These are phyloP conservation scores for Anguilla obscura DNA, from an alignment of 2,797 vertebrate genomes.

Conservation along the genomic window DNA sequence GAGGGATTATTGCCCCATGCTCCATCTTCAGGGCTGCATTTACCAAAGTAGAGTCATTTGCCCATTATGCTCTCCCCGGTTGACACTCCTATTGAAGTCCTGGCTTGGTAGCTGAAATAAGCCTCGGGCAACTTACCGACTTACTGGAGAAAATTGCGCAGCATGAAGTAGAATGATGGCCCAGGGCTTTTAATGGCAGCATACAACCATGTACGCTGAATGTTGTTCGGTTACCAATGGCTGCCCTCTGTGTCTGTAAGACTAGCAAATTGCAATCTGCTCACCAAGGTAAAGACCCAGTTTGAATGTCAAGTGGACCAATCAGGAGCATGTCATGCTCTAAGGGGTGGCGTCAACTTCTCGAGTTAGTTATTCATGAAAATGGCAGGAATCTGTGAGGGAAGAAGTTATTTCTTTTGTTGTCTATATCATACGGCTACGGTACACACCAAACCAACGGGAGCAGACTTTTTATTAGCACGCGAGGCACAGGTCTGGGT, in stretches of 20 bases:
- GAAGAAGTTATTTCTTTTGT: neutral
- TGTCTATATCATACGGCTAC: neutral
- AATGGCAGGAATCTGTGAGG: neutral
- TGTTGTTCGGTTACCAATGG: no score
- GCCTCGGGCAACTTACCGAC: neutral
- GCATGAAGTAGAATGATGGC: neutral
- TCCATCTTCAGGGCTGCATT: neutral
- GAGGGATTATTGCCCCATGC: neutral
- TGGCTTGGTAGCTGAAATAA: neutral
- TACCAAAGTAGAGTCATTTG: neutral
- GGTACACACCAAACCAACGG: neutral
- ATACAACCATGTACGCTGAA: no score
- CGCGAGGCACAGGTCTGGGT: neutral
- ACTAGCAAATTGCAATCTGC: neutral
- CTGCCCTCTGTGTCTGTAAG: no score
- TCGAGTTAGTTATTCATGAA: neutral
- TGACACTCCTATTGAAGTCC: neutral
- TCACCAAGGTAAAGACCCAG: neutral
- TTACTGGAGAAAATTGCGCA: neutral
- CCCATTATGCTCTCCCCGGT: neutral
- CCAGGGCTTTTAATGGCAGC: neutral
- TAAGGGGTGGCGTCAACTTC: neutral
- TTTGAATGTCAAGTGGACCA: neutral
- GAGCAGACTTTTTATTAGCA: neutral
- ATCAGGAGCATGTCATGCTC: neutral